Evolutionary conservation across 1,140 invertebrate species (phyloP).

Genomic region (Calycopis cecrops): DNA sequence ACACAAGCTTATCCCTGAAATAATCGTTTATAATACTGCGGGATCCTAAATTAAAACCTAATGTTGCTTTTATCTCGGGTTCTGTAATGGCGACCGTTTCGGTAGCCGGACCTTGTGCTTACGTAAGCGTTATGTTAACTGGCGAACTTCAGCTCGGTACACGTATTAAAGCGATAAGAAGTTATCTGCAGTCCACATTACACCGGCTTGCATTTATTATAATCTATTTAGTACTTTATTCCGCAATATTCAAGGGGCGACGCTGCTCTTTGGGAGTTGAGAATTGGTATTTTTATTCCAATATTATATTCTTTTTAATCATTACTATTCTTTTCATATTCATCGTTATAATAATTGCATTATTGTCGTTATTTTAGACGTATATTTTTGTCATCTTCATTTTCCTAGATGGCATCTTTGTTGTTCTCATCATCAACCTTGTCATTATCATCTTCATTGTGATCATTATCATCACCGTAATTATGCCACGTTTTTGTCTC

Average conservation of each 20-base stretch:
- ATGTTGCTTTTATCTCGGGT: conserved; percentile 5
- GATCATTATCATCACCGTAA: too few relatives aligned
- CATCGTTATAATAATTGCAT: too few relatives aligned
- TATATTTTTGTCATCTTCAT: too few relatives aligned
- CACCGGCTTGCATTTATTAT: not conserved
- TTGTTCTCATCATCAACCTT: too few relatives aligned
- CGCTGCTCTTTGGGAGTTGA: too few relatives aligned
- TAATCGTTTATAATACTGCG: conserved; percentile 5
- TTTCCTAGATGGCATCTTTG: too few relatives aligned
- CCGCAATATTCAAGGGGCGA: not conserved
- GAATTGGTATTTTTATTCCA: too few relatives aligned
- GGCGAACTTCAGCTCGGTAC: not conserved
- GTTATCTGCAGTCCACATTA: conserved; percentile 4
- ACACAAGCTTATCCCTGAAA: conserved; percentile 3
- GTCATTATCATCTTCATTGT: too few relatives aligned
- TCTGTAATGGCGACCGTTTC: conserved; percentile 3
- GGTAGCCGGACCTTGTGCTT: conserved; percentile 2
- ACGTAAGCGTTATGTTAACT: conserved; percentile 1
- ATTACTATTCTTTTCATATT: too few relatives aligned
- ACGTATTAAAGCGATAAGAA: not conserved
- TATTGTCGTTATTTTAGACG: too few relatives aligned
- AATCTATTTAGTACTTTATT: conserved; percentile 1
- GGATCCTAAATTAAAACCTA: not conserved
- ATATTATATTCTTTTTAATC: too few relatives aligned
- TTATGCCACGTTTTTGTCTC: too few relatives aligned